Percentiles rank a stretch among this genome's conserved stretches.
These are phyloP conservation scores for Dioctria linearis DNA, from an alignment of 2,888 invertebrate genomes.

Conservation along the genomic window DNA sequence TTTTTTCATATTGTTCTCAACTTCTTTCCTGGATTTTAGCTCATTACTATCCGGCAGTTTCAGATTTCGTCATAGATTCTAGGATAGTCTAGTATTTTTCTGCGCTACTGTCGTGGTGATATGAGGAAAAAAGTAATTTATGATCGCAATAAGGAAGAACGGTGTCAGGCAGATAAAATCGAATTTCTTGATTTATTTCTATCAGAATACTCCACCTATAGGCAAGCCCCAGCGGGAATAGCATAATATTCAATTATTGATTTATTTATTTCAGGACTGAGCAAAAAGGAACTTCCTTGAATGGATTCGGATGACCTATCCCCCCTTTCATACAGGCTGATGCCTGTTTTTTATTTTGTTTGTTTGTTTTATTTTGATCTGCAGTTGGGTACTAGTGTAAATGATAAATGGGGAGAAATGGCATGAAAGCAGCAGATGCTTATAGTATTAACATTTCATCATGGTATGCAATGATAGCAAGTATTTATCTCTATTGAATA, in stretches of 20 bases:
- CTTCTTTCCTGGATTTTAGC: constrained; percentile 23
- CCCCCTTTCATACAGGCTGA: background rate
- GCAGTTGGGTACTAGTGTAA: background rate
- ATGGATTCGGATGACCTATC: background rate
- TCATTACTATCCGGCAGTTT: constrained; percentile 11
- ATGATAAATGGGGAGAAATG: constrained; percentile 6
- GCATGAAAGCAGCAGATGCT: background rate
- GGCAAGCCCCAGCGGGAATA: background rate
- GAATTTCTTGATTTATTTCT: constrained; percentile 48
- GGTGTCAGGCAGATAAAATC: constrained; percentile 32
- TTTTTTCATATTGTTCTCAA: background rate
- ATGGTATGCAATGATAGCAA: background rate
- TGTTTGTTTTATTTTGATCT: background rate
- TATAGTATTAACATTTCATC: background rate
- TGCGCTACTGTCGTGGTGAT: background rate
- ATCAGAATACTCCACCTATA: constrained; percentile 4
- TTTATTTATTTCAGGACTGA: background rate
- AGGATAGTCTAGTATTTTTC: background rate
- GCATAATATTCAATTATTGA: constrained; percentile 38
- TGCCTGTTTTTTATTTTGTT: background rate
- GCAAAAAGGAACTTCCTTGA: constrained; percentile 9
- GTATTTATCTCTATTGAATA: too few species aligned
- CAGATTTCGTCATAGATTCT: background rate
- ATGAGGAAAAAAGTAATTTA: constrained; percentile 20
- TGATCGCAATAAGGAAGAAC: constrained; percentile 43